phyloP scores from a whole-genome alignment of 2,113 vertebrate species.

The Xerus inauris region DNA sequence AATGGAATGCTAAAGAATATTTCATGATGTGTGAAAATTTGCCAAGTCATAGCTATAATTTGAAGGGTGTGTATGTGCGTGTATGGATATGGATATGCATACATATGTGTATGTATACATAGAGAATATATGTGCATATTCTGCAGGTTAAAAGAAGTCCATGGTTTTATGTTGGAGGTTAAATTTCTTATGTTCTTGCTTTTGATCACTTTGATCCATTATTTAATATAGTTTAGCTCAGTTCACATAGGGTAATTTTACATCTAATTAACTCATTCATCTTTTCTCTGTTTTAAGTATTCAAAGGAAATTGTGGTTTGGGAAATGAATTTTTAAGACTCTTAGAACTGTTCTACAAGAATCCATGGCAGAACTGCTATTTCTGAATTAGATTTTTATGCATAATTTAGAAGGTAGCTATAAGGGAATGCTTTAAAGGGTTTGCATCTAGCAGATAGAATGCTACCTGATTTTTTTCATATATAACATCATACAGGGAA shows the following conservation, averaged over 20 bases:
- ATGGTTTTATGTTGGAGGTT: slow-evolving; percentile 58
- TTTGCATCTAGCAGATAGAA: background rate
- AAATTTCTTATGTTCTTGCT: slow-evolving; percentile 52
- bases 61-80: background rate
- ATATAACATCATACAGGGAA: background rate
- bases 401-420: slow-evolving; percentile 75
- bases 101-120: background rate
- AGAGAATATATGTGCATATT: background rate
- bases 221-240: slow-evolving; percentile 79
- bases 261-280: slow-evolving; percentile 79
- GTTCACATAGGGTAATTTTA: slow-evolving; percentile 72
- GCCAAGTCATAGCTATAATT: background rate
- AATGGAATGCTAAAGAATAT: slow-evolving; percentile 31
- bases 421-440: slow-evolving; percentile 62
- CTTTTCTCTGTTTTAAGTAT: slow-evolving; percentile 74
- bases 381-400: slow-evolving; percentile 69
- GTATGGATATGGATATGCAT: rapidly evolving
- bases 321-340: slow-evolving; percentile 78
- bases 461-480: slow-evolving; percentile 49
- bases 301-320: slow-evolving; percentile 67
- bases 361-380: slow-evolving; percentile 46
- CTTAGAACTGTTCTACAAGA: slow-evolving; percentile 58
- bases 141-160: slow-evolving; percentile 26
- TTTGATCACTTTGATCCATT: slow-evolving; percentile 79
- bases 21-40: background rate